These are phyloP conservation scores for Mesoligia furuncula DNA, from an alignment of 2,888 invertebrate species.

Conservation along the genomic window DNA sequence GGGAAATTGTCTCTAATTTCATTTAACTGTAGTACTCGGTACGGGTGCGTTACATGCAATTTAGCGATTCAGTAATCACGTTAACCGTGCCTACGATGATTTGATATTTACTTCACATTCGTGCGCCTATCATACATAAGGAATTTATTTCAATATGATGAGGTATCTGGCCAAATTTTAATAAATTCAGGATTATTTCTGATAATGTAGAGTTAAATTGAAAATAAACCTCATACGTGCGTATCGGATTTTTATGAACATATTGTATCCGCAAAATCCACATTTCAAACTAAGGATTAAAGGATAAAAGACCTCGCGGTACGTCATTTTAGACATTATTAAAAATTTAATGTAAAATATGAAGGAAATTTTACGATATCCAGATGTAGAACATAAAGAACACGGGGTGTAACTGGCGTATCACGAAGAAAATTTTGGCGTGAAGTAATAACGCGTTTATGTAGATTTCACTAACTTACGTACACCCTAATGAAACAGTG, in stretches of 20 bases:
- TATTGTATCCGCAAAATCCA: slow-evolving; percentile 1
- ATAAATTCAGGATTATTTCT: background rate
- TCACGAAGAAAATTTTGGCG: slow-evolving; percentile 75
- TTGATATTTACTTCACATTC: background rate
- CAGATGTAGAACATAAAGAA: slow-evolving; percentile 66
- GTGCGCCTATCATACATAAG: background rate
- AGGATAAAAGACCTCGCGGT: slow-evolving; percentile 15
- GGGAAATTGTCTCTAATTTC: slow-evolving; percentile 9
- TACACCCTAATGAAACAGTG: slow-evolving; percentile 82
- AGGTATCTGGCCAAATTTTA: background rate
- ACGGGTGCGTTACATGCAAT: background rate
- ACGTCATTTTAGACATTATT: slow-evolving; percentile 38
- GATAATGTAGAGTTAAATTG: background rate
- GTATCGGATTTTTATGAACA: background rate
- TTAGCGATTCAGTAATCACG: background rate
- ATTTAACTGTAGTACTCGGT: background rate
- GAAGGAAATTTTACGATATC: slow-evolving; percentile 69
- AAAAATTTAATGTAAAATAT: slow-evolving; percentile 50
- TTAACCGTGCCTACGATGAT: background rate
- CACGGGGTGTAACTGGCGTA: slow-evolving; percentile 57
- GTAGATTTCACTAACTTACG: slow-evolving; percentile 83
- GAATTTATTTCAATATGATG: background rate
- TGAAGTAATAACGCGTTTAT: slow-evolving; percentile 83
- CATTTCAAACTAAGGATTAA: slow-evolving; percentile 2
- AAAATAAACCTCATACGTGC: background rate